Percentiles rank a stretch among this genome's conserved stretches.
These are phyloP conservation scores for Trochalopteron elliotii DNA, from an alignment of 2,113 vertebrate genomes.

Conservation along the genomic window DNA sequence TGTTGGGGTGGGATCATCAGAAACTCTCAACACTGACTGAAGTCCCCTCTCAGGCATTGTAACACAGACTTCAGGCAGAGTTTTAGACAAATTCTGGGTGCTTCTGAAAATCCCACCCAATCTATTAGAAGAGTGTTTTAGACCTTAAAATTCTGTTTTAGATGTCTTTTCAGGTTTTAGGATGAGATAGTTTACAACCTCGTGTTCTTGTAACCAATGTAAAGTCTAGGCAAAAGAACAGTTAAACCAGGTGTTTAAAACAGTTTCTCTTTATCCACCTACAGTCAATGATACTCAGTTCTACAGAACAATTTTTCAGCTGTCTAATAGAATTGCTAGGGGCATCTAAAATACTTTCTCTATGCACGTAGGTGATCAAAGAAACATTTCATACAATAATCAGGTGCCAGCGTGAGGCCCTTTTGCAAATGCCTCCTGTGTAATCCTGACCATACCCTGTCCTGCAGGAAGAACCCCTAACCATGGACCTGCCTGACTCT, in stretches of 20 bases:
- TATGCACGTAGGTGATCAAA: slow-evolving; percentile 15
- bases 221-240: neutral
- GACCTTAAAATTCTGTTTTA: neutral
- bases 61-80: neutral
- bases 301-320: neutral
- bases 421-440: neutral
- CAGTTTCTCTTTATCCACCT: neutral
- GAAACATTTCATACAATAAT: slow-evolving; percentile 43
- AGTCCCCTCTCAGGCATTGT: slow-evolving; percentile 34
- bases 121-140: slow-evolving; percentile 6
- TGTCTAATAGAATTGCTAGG: neutral
- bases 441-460: neutral
- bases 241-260: neutral
- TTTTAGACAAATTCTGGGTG: neutral
- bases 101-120: slow-evolving; percentile 28
- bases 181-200: neutral
- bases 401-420: neutral
- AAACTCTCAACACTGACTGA: neutral
- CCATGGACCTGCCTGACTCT: neutral
- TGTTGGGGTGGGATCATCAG: slow-evolving; percentile 18
- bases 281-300: neutral
- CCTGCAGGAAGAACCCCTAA: neutral
- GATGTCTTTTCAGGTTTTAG: slow-evolving; percentile 16
- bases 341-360: slow-evolving; percentile 10
- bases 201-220: neutral